phyloP scores from a whole-genome alignment of 2,888 invertebrate species.

The Podabrus alpinus region DNA sequence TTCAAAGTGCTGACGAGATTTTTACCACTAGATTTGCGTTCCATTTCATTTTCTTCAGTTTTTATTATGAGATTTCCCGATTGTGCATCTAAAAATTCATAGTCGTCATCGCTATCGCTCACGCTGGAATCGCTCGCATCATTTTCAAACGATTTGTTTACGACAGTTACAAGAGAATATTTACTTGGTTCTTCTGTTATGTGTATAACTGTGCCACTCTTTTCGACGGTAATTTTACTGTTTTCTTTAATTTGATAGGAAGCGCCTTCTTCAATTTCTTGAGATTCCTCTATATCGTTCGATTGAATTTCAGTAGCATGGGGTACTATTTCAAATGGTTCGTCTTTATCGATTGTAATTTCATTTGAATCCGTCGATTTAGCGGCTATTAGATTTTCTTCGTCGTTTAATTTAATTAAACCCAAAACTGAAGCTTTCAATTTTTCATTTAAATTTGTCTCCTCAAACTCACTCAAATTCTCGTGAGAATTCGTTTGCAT shows the following conservation, averaged over 20 bases:
- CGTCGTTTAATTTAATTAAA: not conserved
- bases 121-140: constrained; percentile 19
- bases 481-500: not conserved
- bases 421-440: not conserved
- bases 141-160: constrained; percentile 28
- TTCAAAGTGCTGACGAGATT: constrained; percentile 36
- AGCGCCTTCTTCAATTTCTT: constrained; percentile 2
- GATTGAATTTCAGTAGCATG: not conserved
- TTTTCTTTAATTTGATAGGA: constrained; percentile 2
- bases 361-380: not conserved
- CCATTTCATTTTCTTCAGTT: not conserved
- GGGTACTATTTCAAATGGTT: not conserved
- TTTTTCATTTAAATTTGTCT: not conserved
- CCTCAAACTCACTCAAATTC: not conserved
- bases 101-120: constrained; percentile 25
- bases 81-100: constrained; percentile 18
- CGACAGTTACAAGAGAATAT: constrained; percentile 9
- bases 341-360: not conserved
- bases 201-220: constrained; percentile 53
- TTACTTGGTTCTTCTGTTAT: constrained; percentile 39
- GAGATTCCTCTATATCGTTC: not conserved
- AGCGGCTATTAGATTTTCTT: not conserved
- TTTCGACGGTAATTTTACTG: constrained; percentile 49
- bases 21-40: constrained; percentile 6
- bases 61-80: not conserved